These are phyloP conservation scores for Elanoides forficatus DNA, from an alignment of 2,113 vertebrate genomes.

Conservation along the genomic window DNA sequence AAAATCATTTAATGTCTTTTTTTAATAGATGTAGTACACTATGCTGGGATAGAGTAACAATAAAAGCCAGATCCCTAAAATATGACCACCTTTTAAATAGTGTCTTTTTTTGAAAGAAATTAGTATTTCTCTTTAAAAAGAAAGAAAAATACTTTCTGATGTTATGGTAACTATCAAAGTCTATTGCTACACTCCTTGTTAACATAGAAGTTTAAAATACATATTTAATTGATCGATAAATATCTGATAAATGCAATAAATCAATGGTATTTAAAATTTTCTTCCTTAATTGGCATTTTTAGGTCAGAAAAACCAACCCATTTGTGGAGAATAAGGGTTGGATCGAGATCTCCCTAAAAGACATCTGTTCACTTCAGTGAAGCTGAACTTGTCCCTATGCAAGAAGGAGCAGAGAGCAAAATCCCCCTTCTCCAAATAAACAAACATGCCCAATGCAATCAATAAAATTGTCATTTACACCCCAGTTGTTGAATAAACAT, in stretches of 20 bases:
- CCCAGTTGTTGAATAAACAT: background rate
- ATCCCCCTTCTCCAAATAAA: background rate
- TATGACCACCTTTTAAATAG: background rate
- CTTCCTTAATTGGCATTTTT: background rate
- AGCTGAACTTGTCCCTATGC: background rate
- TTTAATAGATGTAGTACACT: background rate
- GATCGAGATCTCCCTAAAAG: background rate
- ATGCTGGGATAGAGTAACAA: background rate
- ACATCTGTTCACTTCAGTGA: background rate
- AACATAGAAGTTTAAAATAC: background rate
- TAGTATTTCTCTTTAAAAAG: background rate
- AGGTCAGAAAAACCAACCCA: background rate
- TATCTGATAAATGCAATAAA: background rate
- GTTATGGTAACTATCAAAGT: background rate
- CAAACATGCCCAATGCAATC: background rate
- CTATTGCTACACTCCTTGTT: background rate
- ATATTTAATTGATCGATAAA: background rate
- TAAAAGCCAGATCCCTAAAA: background rate
- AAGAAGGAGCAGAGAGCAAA: background rate
- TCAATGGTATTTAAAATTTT: background rate
- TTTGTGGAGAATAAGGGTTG: background rate
- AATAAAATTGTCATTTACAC: background rate
- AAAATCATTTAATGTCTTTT: conserved; percentile 60
- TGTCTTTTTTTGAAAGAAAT: background rate
- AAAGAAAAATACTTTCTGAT: background rate